phyloP scores from a whole-genome alignment of 2,113 vertebrate genomes.

The Anolis sagrei region DNA sequence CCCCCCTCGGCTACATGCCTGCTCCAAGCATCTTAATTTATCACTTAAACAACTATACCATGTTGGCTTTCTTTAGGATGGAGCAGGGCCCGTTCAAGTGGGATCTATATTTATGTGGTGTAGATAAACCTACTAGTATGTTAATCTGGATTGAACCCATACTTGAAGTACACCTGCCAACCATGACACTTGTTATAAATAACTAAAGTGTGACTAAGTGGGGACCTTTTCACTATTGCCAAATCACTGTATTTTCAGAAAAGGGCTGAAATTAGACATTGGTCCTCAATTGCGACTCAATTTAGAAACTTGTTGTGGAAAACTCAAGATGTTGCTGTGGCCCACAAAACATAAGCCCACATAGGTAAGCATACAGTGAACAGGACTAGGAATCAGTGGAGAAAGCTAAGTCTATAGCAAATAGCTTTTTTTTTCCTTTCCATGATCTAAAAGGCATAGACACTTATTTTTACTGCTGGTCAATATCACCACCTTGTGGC shows the following conservation, averaged over 20 bases:
- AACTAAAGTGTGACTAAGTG: neutral
- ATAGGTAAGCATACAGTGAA: neutral
- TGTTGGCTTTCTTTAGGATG: no score
- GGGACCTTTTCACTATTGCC: conserved; percentile 3
- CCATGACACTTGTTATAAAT: neutral
- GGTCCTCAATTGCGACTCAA: neutral
- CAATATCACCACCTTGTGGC: conserved; percentile 64
- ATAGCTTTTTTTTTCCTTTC: neutral
- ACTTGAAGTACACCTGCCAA: neutral
- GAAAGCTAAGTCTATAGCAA: neutral
- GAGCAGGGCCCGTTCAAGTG: no score
- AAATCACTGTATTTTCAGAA: conserved; percentile 29
- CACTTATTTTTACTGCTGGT: neutral
- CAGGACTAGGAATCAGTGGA: conserved; percentile 30
- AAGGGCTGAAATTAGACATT: conserved; percentile 11
- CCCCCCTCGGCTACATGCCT: no score
- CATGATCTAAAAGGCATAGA: neutral
- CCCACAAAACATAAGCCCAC: conserved; percentile 5
- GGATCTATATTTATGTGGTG: no score
- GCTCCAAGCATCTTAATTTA: no score
- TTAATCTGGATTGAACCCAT: neutral
- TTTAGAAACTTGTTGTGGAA: neutral
- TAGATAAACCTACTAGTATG: no score
- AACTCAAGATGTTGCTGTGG: neutral
- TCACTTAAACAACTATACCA: no score